Conservation (phyloP, 2,888 invertebrate species). For the Tholera decimalis region DNA sequence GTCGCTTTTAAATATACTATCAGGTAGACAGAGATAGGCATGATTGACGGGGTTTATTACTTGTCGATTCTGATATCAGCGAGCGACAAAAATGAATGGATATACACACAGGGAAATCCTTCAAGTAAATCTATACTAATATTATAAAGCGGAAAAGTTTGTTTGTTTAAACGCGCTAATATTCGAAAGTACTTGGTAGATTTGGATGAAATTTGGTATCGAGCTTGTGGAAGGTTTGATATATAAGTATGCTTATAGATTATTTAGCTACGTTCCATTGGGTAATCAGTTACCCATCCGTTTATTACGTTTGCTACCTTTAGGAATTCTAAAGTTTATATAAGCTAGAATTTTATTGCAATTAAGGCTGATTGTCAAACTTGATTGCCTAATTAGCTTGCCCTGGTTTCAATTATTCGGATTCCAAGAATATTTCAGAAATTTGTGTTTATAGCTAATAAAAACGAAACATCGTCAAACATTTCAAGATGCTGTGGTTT, state of each 20-base stretch:
- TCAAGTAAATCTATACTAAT: slow-evolving; percentile 11
- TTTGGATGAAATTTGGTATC: too few species aligned
- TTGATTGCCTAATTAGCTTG: background rate
- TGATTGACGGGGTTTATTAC: slow-evolving; percentile 34
- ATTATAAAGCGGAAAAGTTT: too few species aligned
- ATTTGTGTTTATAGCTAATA: background rate
- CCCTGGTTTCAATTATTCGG: slow-evolving; percentile 1
- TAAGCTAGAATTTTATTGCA: background rate
- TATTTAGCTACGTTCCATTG: background rate
- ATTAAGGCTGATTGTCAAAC: background rate
- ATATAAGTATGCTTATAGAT: slow-evolving; percentile 1
- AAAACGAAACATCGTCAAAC: slow-evolving; percentile 1
- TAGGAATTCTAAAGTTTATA: background rate
- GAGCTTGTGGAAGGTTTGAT: too few species aligned
- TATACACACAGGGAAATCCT: slow-evolving; percentile 21
- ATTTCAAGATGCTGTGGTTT: slow-evolving; percentile 6
- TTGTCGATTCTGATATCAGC: slow-evolving; percentile 18
- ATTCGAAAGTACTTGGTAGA: too few species aligned
- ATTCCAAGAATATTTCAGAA: background rate
- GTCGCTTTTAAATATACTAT: slow-evolving; percentile 24
- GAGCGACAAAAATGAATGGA: slow-evolving; percentile 33
- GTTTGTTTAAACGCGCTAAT: too few species aligned
- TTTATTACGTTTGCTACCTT: slow-evolving; percentile 1
- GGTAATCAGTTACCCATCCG: background rate
- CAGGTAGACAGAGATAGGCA: slow-evolving; percentile 26